phyloP scores from a whole-genome alignment of 2,797 vertebrate species.

The Urophycis tenuis region DNA sequence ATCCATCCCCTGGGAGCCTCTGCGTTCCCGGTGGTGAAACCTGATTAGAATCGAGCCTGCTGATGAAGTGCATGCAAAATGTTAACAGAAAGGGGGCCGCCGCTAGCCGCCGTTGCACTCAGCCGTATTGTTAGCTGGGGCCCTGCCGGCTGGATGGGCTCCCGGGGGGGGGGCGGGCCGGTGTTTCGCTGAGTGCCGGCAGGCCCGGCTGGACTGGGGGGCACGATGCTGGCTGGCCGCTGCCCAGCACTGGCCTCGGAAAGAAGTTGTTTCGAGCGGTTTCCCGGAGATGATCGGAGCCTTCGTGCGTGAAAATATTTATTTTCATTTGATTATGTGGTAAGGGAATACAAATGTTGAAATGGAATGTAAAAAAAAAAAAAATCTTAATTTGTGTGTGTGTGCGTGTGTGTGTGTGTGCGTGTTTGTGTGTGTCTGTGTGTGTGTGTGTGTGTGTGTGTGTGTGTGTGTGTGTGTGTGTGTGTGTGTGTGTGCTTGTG shows the following conservation, averaged over 20 bases:
- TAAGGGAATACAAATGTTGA: no score
- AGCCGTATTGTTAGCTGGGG: conserved; percentile 42
- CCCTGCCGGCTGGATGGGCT: conserved; percentile 64
- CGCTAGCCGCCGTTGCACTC: not conserved
- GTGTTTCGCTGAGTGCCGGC: conserved; percentile 59
- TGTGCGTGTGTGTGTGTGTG: no score
- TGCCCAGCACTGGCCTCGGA: conserved; percentile 76
- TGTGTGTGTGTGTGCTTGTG: no score
- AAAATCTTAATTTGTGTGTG: no score
- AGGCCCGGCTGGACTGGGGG: conserved; percentile 52
- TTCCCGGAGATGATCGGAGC: no score
- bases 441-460: no score
- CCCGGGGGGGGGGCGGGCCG: conserved; percentile 76
- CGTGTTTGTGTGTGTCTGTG: conserved; percentile 32
- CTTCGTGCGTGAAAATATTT: no score
- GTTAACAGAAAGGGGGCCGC: not conserved
- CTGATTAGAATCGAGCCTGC: not conserved
- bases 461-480: no score
- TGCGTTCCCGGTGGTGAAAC: conserved; percentile 32
- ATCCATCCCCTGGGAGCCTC: conserved; percentile 70
- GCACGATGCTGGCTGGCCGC: conserved; percentile 70
- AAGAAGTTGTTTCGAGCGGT: no score
- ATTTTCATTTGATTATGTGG: no score
- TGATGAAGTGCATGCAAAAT: not conserved
- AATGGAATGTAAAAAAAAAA: no score